Percentiles rank a stretch among this genome's conserved stretches.
Conservation (phyloP, 2,888 invertebrate species). For the Ochropleura leucogaster region DNA sequence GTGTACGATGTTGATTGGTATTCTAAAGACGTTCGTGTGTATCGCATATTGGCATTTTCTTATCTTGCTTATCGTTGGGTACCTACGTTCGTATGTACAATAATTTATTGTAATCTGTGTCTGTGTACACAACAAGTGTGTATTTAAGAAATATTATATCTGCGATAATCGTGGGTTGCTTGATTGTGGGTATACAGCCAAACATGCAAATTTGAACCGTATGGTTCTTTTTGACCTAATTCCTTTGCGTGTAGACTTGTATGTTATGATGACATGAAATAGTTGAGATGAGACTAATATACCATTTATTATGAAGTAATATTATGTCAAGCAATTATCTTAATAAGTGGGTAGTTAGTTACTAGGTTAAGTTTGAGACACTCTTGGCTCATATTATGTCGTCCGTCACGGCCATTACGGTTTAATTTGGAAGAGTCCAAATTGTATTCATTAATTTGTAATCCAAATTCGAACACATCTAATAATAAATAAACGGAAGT, state of each 20-base stretch:
- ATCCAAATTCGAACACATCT: too few species aligned
- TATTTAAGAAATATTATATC: constrained; percentile 38
- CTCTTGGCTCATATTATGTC: neutral
- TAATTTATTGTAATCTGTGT: constrained; percentile 52
- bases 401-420: too few species aligned
- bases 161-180: constrained; percentile 37
- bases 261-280: neutral
- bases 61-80: constrained; percentile 56
- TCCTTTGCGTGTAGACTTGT: constrained; percentile 4
- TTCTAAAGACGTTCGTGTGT: constrained; percentile 34
- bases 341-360: neutral
- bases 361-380: neutral
- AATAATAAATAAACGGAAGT: too few species aligned
- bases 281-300: neutral
- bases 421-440: too few species aligned
- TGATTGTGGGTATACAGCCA: constrained; percentile 22
- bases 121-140: constrained; percentile 40
- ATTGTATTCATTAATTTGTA: too few species aligned
- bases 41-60: constrained; percentile 46
- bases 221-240: constrained; percentile 39
- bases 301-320: neutral
- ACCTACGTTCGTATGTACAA: constrained; percentile 40
- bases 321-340: neutral
- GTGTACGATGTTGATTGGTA: constrained; percentile 35
- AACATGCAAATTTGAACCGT: constrained; percentile 38